Conservation (phyloP, 2,113 vertebrate species). For the Eira barbara region DNA sequence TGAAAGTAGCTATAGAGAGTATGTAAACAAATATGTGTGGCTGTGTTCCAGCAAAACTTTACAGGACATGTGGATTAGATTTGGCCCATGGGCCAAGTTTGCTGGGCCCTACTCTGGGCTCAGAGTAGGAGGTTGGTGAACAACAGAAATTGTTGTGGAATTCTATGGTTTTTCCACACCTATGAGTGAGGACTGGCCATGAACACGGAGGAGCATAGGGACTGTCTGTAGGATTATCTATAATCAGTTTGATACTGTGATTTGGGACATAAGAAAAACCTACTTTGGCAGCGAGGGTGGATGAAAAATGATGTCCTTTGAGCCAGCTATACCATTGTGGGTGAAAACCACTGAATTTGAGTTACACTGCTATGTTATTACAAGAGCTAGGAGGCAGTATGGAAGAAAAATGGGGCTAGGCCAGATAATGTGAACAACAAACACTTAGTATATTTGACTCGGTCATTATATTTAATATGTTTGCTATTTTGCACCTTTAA, state of each 20-base stretch:
- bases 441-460: background rate
- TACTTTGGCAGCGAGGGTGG: background rate
- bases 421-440: background rate
- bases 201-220: background rate
- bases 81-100: background rate
- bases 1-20: background rate
- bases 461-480: background rate
- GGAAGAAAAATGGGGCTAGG: background rate
- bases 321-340: background rate
- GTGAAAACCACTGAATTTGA: background rate
- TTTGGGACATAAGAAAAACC: background rate
- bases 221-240: background rate
- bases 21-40: background rate
- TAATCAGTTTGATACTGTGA: background rate
- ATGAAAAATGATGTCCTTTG: background rate
- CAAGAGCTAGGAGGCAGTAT: background rate
- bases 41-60: background rate
- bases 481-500: conserved; percentile 27
- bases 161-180: background rate
- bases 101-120: background rate
- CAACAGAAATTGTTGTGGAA: background rate
- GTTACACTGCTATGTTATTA: background rate
- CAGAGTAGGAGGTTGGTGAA: background rate
- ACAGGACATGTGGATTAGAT: background rate
- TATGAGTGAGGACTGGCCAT: background rate